These are phyloP conservation scores for Aplochiton taeniatus DNA, from an alignment of 2,797 vertebrate species.

Conservation along the genomic window DNA sequence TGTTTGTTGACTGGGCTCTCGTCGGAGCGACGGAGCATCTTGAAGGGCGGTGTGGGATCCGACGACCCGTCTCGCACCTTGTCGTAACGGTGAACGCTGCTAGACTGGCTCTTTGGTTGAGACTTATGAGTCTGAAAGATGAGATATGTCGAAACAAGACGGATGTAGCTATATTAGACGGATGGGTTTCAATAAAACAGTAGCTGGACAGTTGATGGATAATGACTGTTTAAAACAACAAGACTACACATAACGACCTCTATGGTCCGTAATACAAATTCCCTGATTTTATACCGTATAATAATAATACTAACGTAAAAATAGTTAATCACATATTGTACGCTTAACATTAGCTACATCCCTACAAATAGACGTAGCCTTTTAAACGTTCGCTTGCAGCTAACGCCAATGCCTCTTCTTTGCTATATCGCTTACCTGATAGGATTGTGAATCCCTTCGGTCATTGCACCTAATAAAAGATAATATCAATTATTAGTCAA, in stretches of 20 bases:
- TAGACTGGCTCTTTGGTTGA: slow-evolving; percentile 95
- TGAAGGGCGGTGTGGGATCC: slow-evolving; percentile 94
- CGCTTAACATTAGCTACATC: background rate
- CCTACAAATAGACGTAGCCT: background rate
- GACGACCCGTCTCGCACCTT: slow-evolving; percentile 91
- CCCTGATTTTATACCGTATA: too few relatives aligned
- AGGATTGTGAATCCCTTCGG: slow-evolving; percentile 97
- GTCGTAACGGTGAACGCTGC: slow-evolving; percentile 93
- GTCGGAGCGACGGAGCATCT: slow-evolving; percentile 95
- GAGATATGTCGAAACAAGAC: background rate
- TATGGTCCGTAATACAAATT: too few relatives aligned
- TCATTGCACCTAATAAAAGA: slow-evolving; percentile 90
- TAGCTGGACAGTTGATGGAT: too few relatives aligned
- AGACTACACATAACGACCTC: too few relatives aligned
- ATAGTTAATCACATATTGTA: too few relatives aligned
- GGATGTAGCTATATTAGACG: background rate
- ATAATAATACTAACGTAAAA: too few relatives aligned
- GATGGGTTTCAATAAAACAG: too few relatives aligned
- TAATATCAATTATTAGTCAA: slow-evolving; percentile 23
- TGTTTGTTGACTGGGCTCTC: slow-evolving; percentile 93
- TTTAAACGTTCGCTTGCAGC: background rate
- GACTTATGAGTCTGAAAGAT: slow-evolving; percentile 82
- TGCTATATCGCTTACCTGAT: slow-evolving; percentile 82
- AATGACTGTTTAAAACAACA: too few relatives aligned
- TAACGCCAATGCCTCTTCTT: background rate